Percentiles rank a stretch among this genome's conserved stretches.
These are phyloP conservation scores for Syngnathus floridae DNA, from an alignment of 2,113 vertebrate genomes.

Conservation along the genomic window DNA sequence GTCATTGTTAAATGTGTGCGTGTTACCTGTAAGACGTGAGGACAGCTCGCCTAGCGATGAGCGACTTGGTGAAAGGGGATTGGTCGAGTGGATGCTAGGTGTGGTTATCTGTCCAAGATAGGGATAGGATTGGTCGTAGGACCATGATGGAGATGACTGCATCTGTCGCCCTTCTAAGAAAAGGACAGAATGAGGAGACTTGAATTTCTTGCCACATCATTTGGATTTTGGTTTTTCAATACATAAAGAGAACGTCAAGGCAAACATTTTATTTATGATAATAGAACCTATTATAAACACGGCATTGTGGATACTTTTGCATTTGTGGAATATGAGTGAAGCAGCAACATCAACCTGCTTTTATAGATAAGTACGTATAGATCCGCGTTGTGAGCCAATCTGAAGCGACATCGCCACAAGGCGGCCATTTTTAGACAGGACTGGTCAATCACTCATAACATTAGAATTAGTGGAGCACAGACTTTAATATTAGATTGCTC, in stretches of 20 bases:
- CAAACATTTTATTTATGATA: too few relatives aligned
- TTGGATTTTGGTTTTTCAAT: background rate
- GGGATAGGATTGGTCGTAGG: constrained; percentile 93
- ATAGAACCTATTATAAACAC: too few relatives aligned
- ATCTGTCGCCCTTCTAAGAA: constrained; percentile 86
- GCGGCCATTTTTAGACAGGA: too few relatives aligned
- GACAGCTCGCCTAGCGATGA: constrained; percentile 83
- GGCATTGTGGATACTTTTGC: too few relatives aligned
- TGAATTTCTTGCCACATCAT: background rate
- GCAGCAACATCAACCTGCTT: too few relatives aligned
- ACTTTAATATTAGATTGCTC: too few relatives aligned
- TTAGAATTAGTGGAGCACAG: too few relatives aligned
- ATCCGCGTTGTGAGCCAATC: too few relatives aligned
- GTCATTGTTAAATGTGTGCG: background rate
- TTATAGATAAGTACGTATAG: too few relatives aligned
- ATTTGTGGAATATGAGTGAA: too few relatives aligned
- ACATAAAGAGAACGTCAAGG: background rate
- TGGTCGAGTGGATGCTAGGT: constrained; percentile 82
- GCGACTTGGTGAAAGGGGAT: constrained; percentile 85
- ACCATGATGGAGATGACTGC: constrained; percentile 92
- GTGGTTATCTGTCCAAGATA: constrained; percentile 89
- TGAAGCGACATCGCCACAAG: too few relatives aligned
- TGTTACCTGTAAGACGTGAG: constrained; percentile 81
- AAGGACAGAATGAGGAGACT: background rate
- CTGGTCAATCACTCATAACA: too few relatives aligned